phyloP scores from a whole-genome alignment of 2,113 vertebrate genomes.

The Acinonyx jubatus region DNA sequence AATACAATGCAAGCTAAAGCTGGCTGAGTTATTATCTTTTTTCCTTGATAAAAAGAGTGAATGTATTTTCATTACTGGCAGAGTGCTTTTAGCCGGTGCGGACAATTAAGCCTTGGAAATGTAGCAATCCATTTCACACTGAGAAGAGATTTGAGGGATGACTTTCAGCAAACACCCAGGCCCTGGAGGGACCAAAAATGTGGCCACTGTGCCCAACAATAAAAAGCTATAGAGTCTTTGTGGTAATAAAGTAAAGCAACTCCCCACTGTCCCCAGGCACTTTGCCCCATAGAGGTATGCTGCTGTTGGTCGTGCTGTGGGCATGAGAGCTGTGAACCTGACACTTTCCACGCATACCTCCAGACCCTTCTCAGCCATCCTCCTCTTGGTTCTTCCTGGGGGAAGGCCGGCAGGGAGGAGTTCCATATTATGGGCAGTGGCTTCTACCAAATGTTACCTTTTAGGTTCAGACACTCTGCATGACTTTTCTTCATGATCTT shows the following conservation, averaged over 20 bases:
- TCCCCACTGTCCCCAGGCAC: neutral
- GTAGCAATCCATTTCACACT: constrained; percentile 70
- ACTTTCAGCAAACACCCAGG: constrained; percentile 39
- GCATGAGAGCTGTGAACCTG: neutral
- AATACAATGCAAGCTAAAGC: constrained; percentile 65
- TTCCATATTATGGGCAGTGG: neutral
- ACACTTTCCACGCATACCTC: neutral
- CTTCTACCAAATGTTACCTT: neutral
- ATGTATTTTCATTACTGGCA: constrained; percentile 76
- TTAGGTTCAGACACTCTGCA: neutral
- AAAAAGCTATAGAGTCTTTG: constrained; percentile 10
- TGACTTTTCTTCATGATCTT: constrained; percentile 35
- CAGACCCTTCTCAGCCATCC: neutral
- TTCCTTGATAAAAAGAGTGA: constrained; percentile 74
- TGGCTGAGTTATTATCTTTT: constrained; percentile 72
- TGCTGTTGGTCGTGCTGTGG: neutral
- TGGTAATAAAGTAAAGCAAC: neutral
- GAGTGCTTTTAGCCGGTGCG: constrained; percentile 69
- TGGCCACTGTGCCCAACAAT: neutral
- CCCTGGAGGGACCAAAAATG: neutral
- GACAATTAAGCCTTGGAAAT: constrained; percentile 76
- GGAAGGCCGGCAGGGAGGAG: neutral
- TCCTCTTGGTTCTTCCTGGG: neutral
- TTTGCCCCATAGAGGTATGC: neutral
- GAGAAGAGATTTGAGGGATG: constrained; percentile 56